These are phyloP conservation scores for Chloebia gouldiae DNA, from an alignment of 2,113 vertebrate species.

Conservation along the genomic window DNA sequence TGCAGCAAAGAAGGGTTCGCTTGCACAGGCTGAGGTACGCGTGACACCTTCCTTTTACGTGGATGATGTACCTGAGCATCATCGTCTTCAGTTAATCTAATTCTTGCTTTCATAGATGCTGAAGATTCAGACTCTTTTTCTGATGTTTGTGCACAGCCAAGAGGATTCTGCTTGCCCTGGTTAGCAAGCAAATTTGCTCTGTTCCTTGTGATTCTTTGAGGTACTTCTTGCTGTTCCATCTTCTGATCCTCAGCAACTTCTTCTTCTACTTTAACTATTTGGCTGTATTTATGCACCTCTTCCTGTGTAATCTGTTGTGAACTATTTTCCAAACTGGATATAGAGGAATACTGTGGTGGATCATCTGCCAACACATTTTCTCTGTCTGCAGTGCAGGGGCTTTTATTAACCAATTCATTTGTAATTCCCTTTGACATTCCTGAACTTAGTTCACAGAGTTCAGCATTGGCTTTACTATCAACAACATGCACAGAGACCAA, in stretches of 20 bases:
- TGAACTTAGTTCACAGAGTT: constrained; percentile 55
- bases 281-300: constrained; percentile 69
- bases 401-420: constrained; percentile 54
- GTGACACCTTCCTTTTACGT: constrained; percentile 92
- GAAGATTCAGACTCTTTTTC: constrained; percentile 87
- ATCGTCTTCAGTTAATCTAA: constrained; percentile 86
- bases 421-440: constrained; percentile 61
- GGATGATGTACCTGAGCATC: constrained; percentile 91
- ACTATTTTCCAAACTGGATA: constrained; percentile 59
- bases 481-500: constrained; percentile 49
- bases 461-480: constrained; percentile 57
- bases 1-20: constrained; percentile 77
- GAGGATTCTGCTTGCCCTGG: constrained; percentile 77
- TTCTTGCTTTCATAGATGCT: constrained; percentile 77
- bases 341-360: constrained; percentile 45
- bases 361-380: constrained; percentile 51
- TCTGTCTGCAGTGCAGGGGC: constrained; percentile 30
- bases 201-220: constrained; percentile 80
- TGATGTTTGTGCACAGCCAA: constrained; percentile 71
- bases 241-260: constrained; percentile 79
- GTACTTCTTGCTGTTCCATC: constrained; percentile 65
- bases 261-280: constrained; percentile 74
- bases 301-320: constrained; percentile 61
- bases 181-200: constrained; percentile 74
- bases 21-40: constrained; percentile 80